These are phyloP conservation scores for Acrossocheilus fasciatus DNA, from an alignment of 2,797 vertebrate species.

Conservation along the genomic window DNA sequence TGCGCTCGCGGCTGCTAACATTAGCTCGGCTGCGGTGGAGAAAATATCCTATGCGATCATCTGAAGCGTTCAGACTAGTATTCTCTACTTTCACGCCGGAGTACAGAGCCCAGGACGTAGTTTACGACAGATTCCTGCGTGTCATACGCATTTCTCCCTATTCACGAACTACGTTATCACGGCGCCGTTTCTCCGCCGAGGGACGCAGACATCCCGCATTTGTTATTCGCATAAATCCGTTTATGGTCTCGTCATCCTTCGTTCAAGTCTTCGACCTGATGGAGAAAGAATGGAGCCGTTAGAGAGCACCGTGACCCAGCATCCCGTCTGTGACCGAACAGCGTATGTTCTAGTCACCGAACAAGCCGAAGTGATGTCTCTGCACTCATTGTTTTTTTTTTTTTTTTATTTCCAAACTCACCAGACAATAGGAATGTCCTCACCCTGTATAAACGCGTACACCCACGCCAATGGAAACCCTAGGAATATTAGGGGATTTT, in stretches of 20 bases:
- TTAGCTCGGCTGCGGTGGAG: conserved; percentile 70
- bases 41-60: conserved; percentile 73
- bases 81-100: conserved; percentile 75
- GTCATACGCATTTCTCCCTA: conserved; percentile 71
- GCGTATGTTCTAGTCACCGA: neutral
- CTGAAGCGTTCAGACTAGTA: conserved; percentile 71
- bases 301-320: neutral
- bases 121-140: conserved; percentile 76
- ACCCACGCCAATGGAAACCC: neutral
- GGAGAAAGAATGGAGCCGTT: conserved; percentile 24
- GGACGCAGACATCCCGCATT: neutral
- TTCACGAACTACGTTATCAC: conserved; percentile 54
- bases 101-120: conserved; percentile 74
- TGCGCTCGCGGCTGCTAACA: conserved; percentile 75
- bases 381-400: neutral
- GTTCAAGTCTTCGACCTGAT: conserved; percentile 29
- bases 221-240: neutral
- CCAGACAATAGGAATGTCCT: neutral
- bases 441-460: neutral
- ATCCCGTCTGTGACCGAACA: neutral
- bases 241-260: neutral
- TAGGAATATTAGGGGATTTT: neutral
- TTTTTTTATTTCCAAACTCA: conserved; percentile 18
- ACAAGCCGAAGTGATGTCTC: conserved; percentile 6
- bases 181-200: conserved; percentile 38